phyloP scores from a whole-genome alignment of 2,888 invertebrate genomes.

The Myopa tessellatipennis region DNA sequence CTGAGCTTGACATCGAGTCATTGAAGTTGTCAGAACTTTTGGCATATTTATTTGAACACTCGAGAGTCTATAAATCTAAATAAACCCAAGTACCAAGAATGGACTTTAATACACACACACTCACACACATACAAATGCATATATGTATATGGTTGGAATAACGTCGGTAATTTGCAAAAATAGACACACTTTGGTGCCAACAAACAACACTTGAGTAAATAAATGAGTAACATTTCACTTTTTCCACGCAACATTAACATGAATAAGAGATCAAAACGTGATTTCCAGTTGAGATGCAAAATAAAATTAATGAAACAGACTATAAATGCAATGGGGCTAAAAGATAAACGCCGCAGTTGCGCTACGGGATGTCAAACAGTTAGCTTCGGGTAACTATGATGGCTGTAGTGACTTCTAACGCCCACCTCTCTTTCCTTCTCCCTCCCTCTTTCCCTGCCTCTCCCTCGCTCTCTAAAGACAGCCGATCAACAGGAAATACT shows the following conservation, averaged over 20 bases:
- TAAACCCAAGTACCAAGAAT: not conserved
- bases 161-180: not conserved
- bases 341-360: too few species aligned
- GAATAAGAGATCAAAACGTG: slow-evolving; percentile 24
- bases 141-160: not conserved
- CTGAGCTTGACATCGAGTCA: not conserved
- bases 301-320: too few species aligned
- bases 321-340: too few species aligned
- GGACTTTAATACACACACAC: not conserved
- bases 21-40: not conserved
- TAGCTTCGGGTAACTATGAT: too few species aligned
- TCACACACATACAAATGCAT: not conserved
- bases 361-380: too few species aligned
- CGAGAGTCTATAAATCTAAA: too few species aligned
- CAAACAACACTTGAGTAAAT: not conserved
- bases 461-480: not conserved
- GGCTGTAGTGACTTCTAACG: too few species aligned
- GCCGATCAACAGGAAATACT: too few species aligned
- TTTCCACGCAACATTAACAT: not conserved
- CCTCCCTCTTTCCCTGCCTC: not conserved
- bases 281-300: not conserved
- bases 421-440: too few species aligned
- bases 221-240: not conserved
- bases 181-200: not conserved
- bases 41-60: too few species aligned